Base-by-base conservation (phyloP, 2,797 vertebrate species). In the Hypotaenidia philippensis region DNA sequence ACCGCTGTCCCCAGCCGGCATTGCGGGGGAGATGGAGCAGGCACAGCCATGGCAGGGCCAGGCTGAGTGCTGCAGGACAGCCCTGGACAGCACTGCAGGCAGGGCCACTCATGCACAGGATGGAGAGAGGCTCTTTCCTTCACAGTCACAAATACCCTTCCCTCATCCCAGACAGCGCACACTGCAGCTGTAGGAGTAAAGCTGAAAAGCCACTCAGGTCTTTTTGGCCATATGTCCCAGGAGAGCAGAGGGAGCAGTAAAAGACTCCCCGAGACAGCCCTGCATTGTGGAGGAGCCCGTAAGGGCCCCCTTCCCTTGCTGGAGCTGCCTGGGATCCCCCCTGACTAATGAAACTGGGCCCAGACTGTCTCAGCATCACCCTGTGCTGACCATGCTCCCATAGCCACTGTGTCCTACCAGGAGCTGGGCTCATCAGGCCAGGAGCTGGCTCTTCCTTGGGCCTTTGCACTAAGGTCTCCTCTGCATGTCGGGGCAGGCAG, bases 281-380 rank as follows among this genome's bases (percentile, higher is more conserved):
- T 26, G 6, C 0, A 0, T 0, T 1, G 29, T 4, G 6, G n/a
- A 16, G 40, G 61, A 29, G 25, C 36, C 44, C 1, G 3, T 66
- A 49, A 8, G 11, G 27, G 23, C 38, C 29, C 34, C 15, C 7
- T n/a, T 44, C 41, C 52, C 34, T 49, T 3, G 0, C 56, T 29
- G 50, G 32, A 63, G 66, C 14, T 21, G 5, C 21, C 55, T 7
- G 34, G 70, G 50, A 34, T 21, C 65, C 49, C 63, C 23, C 21
- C 50, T 50, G 16, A 5, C 40, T 7, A 10, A 5, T n/a, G 7
- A 5, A 38, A 34, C 38, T 6, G 13, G 59, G 31, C 32, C 38
- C 36, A 5, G 55, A 3, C 21, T n/a, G 15, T 14, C 41, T n/a
- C 47, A 22, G 2, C 87, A 53, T 70, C 36, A 3, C 31, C 34